Conservation (phyloP, 2,797 vertebrate genomes). For the Mergus octosetaceus region DNA sequence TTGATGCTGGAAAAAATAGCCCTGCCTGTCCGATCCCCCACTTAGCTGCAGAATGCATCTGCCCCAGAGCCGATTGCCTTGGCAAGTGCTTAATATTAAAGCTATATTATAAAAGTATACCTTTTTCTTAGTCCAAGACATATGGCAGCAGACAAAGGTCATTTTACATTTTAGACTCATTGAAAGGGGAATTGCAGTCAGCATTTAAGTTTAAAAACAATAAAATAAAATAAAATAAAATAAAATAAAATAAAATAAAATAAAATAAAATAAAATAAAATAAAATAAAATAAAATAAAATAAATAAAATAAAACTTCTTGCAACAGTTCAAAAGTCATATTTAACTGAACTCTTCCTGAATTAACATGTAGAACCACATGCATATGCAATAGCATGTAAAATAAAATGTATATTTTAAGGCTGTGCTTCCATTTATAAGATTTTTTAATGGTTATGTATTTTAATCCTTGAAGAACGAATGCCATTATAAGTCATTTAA, state of each 20-base stretch:
- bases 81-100: neutral
- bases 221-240: too few species aligned
- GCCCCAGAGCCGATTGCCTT: too few species aligned
- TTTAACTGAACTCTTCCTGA: neutral
- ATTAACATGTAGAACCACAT: neutral
- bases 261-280: too few species aligned
- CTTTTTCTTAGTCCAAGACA: accelerated
- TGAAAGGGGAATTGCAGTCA: neutral
- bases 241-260: too few species aligned
- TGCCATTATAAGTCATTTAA: neutral
- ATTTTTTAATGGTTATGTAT: neutral
- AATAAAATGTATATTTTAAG: neutral
- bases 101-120: neutral
- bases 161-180: neutral
- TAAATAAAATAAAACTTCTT: neutral
- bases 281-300: too few species aligned
- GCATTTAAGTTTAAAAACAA: neutral
- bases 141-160: neutral
- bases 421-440: neutral
- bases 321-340: neutral
- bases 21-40: too few species aligned
- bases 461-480: neutral
- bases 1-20: too few species aligned
- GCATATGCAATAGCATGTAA: too few species aligned
- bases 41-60: too few species aligned